These are phyloP conservation scores for Paraplagusia blochii DNA, from an alignment of 2,113 vertebrate species.

Conservation along the genomic window DNA sequence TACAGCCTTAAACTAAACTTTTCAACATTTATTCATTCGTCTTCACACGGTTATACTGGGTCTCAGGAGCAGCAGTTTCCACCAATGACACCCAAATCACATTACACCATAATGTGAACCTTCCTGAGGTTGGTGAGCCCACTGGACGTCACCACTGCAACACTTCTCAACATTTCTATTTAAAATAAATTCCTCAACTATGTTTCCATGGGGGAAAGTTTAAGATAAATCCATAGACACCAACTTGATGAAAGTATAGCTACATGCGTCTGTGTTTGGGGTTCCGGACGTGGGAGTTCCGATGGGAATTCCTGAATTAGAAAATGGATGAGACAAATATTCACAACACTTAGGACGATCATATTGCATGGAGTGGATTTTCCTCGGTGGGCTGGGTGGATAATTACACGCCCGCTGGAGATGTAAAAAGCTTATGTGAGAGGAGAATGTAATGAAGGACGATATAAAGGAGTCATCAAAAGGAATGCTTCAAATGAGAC, in stretches of 20 bases:
- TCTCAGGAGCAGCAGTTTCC: too few species aligned
- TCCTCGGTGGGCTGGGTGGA: constrained; percentile 48
- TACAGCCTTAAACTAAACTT: constrained; percentile 41
- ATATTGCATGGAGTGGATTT: constrained; percentile 27
- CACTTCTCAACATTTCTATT: too few species aligned
- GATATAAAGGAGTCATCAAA: constrained; percentile 60
- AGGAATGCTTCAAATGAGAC: constrained; percentile 56
- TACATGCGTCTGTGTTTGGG: constrained; percentile 12
- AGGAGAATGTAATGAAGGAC: constrained; percentile 51
- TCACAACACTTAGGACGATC: constrained; percentile 54
- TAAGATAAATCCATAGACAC: constrained; percentile 21
- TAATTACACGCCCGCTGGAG: constrained; percentile 66
- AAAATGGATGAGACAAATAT: constrained; percentile 65
- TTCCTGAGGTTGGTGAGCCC: too few species aligned
- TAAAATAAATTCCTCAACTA: too few species aligned
- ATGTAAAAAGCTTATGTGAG: constrained; percentile 52
- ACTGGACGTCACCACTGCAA: too few species aligned
- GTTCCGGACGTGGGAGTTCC: constrained; percentile 31
- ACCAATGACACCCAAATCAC: too few species aligned
- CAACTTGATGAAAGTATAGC: constrained; percentile 39
- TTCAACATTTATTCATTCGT: too few species aligned
- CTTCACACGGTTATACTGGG: too few species aligned
- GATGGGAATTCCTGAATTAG: constrained; percentile 54
- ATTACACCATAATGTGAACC: too few species aligned
- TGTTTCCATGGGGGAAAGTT: too few species aligned